Percentiles rank a stretch among this genome's conserved stretches.
phyloP scores from a whole-genome alignment of 2,797 vertebrate genomes.

The Lagorchestes hirsutus region DNA sequence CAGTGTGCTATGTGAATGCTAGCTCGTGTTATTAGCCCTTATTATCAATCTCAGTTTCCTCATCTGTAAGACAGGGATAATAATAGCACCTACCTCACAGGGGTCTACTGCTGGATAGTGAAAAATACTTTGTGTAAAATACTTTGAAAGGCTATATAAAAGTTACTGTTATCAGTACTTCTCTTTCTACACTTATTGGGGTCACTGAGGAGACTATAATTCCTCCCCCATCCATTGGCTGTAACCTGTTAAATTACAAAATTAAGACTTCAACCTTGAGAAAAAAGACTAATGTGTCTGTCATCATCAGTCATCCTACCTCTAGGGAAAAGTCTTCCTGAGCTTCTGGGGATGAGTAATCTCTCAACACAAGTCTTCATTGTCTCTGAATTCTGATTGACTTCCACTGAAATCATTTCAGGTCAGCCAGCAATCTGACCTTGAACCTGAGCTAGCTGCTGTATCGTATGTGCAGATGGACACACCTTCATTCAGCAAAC shows the following conservation, averaged over 20 bases:
- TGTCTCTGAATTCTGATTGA: neutral
- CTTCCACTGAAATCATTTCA: neutral
- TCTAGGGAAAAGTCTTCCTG: neutral
- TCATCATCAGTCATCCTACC: neutral
- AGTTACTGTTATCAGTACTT: neutral
- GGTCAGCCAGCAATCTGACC: neutral
- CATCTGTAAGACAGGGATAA: neutral
- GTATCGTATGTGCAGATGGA: neutral
- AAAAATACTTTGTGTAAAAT: neutral
- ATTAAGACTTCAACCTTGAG: neutral
- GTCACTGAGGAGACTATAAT: neutral
- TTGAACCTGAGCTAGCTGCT: neutral
- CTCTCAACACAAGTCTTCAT: neutral
- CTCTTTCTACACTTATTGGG: neutral
- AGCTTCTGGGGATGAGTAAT: neutral
- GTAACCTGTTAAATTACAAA: neutral
- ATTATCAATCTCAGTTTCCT: neutral
- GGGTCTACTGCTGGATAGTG: neutral
- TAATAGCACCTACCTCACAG: neutral
- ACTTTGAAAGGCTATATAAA: neutral
- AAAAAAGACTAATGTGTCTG: neutral
- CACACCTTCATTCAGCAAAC: neutral
- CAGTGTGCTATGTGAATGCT: neutral
- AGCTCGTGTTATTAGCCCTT: neutral
- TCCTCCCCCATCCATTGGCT: neutral